Base-by-base conservation (phyloP, 2,888 invertebrate species). In the Tinea pellionella region DNA sequence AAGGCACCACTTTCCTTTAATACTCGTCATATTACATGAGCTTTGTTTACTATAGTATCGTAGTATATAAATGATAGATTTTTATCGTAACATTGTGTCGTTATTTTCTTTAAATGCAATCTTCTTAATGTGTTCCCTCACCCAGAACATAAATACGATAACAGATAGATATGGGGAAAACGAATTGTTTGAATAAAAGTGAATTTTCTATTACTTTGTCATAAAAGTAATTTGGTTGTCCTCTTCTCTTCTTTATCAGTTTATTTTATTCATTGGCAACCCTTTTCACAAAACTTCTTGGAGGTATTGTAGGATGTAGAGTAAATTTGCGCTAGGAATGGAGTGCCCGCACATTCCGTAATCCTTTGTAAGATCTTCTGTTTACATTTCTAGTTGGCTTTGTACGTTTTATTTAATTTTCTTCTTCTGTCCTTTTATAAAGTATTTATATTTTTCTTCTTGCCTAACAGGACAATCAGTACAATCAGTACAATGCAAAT, bases 281-380 rank as follows among this genome's bases (percentile, higher is more conserved):
- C 84, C 83, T 84, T 83, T 79, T 84, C 78, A 78, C 71, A 71
- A 68, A 82, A 82, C 72, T 79, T 80, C 75, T 77, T 69, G 72
- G 70, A 73, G 75, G 73, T 77, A 79, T 83, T 83, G n/a, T n/a
- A n/a, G 80, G 78, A 83, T 83, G 73, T 77, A 75, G 78, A 82
- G 80, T 82, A 77, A 79, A 81, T 81, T 81, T 82, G 77, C 76
- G 76, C 75, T 73, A 78, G 75, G 75, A 75, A 75, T 75, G 72
- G 71, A 78, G 77, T 75, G 72, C 77, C 78, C 77, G 78, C 75
- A 80, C 78, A 83, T 83, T 83, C 78, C 77, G 66, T 71, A 73
- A 70, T 77, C 75, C 75, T 80, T 81, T 80, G 79, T 78, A 69
- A 78, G 73, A 78, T 75, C 74, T 70, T 72, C 75, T 78, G 76